Evolutionary conservation across 2,113 vertebrate genomes (phyloP).

Genomic region (Cyanoramphus novaezelandiae): DNA sequence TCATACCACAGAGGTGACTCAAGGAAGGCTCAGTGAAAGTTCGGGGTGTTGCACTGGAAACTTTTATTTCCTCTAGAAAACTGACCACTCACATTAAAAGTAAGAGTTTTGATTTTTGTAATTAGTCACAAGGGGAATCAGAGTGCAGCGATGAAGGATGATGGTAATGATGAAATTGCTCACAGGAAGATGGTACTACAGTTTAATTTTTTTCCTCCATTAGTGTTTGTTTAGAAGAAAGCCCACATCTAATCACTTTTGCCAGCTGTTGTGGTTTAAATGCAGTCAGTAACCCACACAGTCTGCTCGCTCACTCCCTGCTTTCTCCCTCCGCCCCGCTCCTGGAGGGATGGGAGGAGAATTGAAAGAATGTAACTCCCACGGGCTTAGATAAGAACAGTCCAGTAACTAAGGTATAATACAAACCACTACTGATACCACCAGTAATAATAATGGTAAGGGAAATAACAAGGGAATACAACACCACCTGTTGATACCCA

Average conservation of each 20-base stretch:
- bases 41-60: not conserved
- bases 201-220: not conserved
- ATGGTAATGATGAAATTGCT: not conserved
- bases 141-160: not conserved
- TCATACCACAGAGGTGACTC: not conserved
- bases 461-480: too few relatives aligned
- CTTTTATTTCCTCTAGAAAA: not conserved
- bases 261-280: not conserved
- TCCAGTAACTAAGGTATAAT: too few relatives aligned
- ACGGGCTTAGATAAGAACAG: too few relatives aligned
- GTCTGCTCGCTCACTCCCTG: too few relatives aligned
- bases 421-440: too few relatives aligned
- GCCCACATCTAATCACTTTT: not conserved
- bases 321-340: too few relatives aligned
- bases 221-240: not conserved
- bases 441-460: too few relatives aligned
- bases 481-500: too few relatives aligned
- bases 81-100: not conserved
- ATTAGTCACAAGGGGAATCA: not conserved
- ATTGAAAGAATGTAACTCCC: too few relatives aligned
- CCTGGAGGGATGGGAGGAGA: too few relatives aligned
- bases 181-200: not conserved
- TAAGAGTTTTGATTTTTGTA: not conserved
- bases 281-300: too few relatives aligned
- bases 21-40: not conserved